Evolutionary conservation across 2,113 vertebrate genomes (phyloP).

Genomic region (Falco punctatus): DNA sequence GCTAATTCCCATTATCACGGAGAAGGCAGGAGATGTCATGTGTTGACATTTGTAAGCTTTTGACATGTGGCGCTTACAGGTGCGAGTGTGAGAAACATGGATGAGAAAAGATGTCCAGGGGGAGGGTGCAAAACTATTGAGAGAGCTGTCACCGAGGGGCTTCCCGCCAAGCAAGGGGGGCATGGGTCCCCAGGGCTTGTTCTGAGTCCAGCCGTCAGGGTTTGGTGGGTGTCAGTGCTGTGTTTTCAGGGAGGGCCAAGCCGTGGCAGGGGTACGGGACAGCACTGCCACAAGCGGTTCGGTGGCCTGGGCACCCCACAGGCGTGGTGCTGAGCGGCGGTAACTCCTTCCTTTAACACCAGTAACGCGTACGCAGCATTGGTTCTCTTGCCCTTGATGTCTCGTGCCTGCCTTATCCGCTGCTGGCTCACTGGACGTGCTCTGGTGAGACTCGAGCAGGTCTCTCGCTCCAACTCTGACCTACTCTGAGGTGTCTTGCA

Average conservation of each 20-base stretch:
- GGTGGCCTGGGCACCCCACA: rapidly evolving
- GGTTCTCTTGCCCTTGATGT: no score
- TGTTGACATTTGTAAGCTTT: background rate
- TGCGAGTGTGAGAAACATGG: background rate
- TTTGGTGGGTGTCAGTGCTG: rapidly evolving
- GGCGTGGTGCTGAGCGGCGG: background rate
- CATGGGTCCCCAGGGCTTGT: background rate
- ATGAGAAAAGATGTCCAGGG: no score
- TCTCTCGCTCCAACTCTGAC: background rate
- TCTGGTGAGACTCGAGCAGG: background rate
- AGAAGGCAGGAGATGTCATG: background rate
- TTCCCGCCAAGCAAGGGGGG: background rate
- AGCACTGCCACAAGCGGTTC: rapidly evolving
- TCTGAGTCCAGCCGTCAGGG: rapidly evolving
- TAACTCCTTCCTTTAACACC: background rate
- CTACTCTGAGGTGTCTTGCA: rapidly evolving
- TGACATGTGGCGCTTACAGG: background rate
- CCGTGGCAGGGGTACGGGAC: no score
- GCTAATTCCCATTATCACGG: background rate
- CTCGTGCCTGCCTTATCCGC: background rate
- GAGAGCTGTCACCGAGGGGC: background rate
- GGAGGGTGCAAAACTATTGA: no score
- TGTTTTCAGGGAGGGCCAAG: rapidly evolving
- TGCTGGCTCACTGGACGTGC: background rate
- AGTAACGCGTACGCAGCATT: rapidly evolving